Percentiles rank a stretch among this genome's conserved stretches.
Conservation (phyloP, 1,140 invertebrate genomes). For the Leptonema lineaticorne region DNA sequence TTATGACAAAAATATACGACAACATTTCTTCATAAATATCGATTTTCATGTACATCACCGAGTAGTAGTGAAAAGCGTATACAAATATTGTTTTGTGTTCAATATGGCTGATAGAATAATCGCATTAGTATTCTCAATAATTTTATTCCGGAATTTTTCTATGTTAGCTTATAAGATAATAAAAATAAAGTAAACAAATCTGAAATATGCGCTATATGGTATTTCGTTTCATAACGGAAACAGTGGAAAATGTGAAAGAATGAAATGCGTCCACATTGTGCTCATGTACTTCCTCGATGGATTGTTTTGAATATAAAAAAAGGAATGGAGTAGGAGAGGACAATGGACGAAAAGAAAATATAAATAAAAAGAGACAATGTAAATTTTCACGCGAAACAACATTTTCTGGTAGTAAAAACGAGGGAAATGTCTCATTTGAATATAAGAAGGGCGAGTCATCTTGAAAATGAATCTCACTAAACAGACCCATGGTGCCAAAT, state of each 20-base stretch:
- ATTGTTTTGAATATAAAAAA: slow-evolving; percentile 3
- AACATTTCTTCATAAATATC: too few relatives aligned
- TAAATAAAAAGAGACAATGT: slow-evolving; percentile 22
- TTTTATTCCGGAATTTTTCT: too few relatives aligned
- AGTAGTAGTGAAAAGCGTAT: too few relatives aligned
- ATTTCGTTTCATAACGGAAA: too few relatives aligned
- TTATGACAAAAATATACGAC: too few relatives aligned
- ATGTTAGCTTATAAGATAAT: slow-evolving; percentile 28
- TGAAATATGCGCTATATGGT: neutral
- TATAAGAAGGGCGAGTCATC: slow-evolving; percentile 13
- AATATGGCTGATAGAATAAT: too few relatives aligned
- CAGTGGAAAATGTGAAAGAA: too few relatives aligned
- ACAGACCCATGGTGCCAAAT: slow-evolving; percentile 23
- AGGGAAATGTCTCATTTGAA: slow-evolving; percentile 37
- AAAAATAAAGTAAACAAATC: neutral
- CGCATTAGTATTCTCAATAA: too few relatives aligned
- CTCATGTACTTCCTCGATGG: slow-evolving; percentile 15
- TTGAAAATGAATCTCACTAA: slow-evolving; percentile 24
- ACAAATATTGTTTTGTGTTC: too few relatives aligned
- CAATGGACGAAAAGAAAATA: slow-evolving; percentile 18
- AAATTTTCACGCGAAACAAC: slow-evolving; percentile 27
- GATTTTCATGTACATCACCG: too few relatives aligned
- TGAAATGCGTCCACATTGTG: too few relatives aligned
- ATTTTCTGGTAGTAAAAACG: slow-evolving; percentile 30
- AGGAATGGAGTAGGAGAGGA: neutral